A percentile compares a stretch with the other conserved stretches of the same genome.
Conservation (phyloP, 2,797 vertebrate species). For the Odontamblyopus rebecca region DNA sequence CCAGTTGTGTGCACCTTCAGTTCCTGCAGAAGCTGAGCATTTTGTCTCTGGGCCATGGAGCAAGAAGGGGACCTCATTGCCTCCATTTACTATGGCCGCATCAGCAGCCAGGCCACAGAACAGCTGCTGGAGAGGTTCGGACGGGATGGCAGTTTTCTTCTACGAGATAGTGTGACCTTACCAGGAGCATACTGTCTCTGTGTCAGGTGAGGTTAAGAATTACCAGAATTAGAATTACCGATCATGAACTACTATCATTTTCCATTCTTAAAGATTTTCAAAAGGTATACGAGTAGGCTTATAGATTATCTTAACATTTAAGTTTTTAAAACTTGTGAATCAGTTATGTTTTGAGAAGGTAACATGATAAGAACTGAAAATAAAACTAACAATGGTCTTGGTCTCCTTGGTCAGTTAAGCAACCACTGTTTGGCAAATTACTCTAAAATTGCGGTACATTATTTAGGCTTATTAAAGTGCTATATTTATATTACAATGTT, state of each 20-base stretch:
- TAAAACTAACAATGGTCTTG: neutral
- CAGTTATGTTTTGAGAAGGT: too few relatives aligned
- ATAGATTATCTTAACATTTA: neutral
- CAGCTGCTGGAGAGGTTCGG: slow-evolving; percentile 62
- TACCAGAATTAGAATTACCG: neutral
- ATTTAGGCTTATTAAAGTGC: too few relatives aligned
- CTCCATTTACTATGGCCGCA: slow-evolving; percentile 61
- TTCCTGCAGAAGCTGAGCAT: neutral
- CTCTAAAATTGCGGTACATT: too few relatives aligned
- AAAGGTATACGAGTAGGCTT: neutral
- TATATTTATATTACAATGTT: too few relatives aligned
- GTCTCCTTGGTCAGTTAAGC: neutral
- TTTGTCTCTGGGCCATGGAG: slow-evolving; percentile 47
- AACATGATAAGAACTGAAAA: neutral
- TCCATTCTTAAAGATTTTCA: neutral
- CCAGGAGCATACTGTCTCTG: slow-evolving; percentile 65
- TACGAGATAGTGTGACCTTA: slow-evolving; percentile 69
- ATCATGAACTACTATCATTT: neutral
- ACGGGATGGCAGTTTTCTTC: slow-evolving; percentile 66
- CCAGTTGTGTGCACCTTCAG: slow-evolving; percentile 8
- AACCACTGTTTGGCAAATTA: too few relatives aligned
- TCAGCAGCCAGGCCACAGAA: slow-evolving; percentile 57
- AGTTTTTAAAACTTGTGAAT: neutral
- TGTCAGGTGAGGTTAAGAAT: slow-evolving; percentile 57
- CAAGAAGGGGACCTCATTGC: slow-evolving; percentile 35